Conservation (phyloP, 2,113 vertebrate genomes). For the Cyprinodon variegatus region DNA sequence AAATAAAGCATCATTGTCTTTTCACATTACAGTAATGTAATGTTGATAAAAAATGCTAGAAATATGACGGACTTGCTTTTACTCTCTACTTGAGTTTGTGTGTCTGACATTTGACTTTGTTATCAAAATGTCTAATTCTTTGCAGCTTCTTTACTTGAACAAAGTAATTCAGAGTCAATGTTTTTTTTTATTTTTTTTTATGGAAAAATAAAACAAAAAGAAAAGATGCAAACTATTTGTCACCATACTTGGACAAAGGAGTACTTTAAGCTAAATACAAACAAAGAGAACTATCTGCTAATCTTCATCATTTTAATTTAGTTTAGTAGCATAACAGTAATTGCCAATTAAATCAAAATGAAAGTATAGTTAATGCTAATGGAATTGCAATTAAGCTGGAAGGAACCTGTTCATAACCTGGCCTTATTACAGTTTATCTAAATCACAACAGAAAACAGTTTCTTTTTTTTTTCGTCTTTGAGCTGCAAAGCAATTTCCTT, state of each 20-base stretch:
- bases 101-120: neutral
- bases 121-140: neutral
- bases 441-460: neutral
- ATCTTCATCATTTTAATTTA: constrained; percentile 1
- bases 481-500: constrained; percentile 11
- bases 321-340: constrained; percentile 1
- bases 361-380: constrained; percentile 7
- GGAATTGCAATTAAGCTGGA: constrained; percentile 2
- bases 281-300: neutral
- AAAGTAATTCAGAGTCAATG: neutral
- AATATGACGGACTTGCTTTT: no score
- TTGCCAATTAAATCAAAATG: constrained; percentile 5
- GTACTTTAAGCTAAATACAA: constrained; percentile 10
- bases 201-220: neutral
- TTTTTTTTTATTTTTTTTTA: neutral
- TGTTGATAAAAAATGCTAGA: no score
- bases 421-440: neutral
- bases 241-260: neutral
- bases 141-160: neutral
- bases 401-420: neutral
- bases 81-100: neutral
- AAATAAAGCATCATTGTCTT: no score
- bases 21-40: no score
- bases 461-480: neutral
- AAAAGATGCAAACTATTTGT: neutral